Conservation (phyloP, 2,113 vertebrate species). For the Pachyramphus minor region DNA sequence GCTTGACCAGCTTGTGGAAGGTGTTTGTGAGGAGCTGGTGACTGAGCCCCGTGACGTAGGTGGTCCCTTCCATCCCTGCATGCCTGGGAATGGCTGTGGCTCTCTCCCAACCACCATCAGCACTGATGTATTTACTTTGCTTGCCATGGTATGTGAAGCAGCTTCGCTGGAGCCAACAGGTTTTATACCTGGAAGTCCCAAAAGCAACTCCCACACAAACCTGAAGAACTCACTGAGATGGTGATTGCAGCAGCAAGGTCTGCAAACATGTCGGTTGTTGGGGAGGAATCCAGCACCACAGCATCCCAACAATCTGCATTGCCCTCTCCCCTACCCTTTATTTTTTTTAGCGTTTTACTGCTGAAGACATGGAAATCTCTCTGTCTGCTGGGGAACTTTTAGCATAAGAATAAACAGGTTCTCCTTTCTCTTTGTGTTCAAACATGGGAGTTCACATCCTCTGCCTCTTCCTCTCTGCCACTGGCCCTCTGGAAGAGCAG, state of each 20-base stretch:
- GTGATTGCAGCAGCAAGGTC: neutral
- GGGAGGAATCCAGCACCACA: neutral
- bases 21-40: slow-evolving; percentile 43
- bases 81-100: neutral
- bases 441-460: slow-evolving; percentile 53
- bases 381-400: neutral
- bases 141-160: neutral
- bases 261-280: accelerated
- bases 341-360: neutral
- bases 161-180: neutral
- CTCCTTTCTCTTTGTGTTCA: slow-evolving; percentile 21
- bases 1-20: slow-evolving; percentile 32
- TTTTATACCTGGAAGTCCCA: neutral
- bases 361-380: neutral
- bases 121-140: neutral
- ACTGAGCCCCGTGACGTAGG: neutral
- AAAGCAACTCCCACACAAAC: neutral
- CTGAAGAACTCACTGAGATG: neutral
- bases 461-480: slow-evolving; percentile 41
- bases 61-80: neutral
- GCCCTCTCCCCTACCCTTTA: neutral
- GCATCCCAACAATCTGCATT: neutral
- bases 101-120: neutral
- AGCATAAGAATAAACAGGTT: neutral
- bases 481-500: slow-evolving; percentile 48